phyloP scores from a whole-genome alignment of 2,888 invertebrate genomes.

The Drosophila acutilabella region DNA sequence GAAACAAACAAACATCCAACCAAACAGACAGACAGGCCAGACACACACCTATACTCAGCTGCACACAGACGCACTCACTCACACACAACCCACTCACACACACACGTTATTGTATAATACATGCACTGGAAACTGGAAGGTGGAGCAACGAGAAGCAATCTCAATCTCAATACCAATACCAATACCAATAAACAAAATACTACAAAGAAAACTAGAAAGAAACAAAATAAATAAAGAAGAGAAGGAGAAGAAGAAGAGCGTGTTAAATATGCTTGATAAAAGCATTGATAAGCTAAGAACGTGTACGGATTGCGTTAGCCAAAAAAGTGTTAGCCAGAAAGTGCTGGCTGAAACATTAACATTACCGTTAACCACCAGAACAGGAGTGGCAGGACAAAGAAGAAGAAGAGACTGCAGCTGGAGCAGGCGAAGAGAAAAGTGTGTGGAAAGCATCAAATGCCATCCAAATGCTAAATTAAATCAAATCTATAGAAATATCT shows the following conservation, averaged over 20 bases:
- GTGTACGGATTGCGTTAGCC: conserved; percentile 47
- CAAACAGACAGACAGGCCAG: neutral
- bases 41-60: conserved; percentile 1
- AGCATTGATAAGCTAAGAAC: conserved; percentile 46
- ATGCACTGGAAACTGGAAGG: neutral
- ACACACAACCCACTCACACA: no score
- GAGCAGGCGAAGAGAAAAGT: conserved; percentile 8
- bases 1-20: neutral
- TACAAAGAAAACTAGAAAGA: neutral
- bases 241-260: conserved; percentile 4
- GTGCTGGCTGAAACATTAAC: neutral
- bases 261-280: conserved; percentile 65
- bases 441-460: conserved; percentile 23
- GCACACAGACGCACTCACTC: neutral
- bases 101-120: neutral
- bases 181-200: no score
- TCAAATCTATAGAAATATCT: conserved; percentile 39
- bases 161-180: neutral
- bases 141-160: conserved; percentile 12
- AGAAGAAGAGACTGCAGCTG: conserved; percentile 5
- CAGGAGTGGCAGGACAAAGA: neutral
- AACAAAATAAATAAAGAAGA: neutral
- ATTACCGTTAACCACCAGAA: conserved; percentile 10
- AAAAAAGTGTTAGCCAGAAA: conserved; percentile 8
- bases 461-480: conserved; percentile 60